Evolutionary conservation across 1,140 invertebrate species (phyloP).

Genomic region (Rhyzopertha dominica): DNA sequence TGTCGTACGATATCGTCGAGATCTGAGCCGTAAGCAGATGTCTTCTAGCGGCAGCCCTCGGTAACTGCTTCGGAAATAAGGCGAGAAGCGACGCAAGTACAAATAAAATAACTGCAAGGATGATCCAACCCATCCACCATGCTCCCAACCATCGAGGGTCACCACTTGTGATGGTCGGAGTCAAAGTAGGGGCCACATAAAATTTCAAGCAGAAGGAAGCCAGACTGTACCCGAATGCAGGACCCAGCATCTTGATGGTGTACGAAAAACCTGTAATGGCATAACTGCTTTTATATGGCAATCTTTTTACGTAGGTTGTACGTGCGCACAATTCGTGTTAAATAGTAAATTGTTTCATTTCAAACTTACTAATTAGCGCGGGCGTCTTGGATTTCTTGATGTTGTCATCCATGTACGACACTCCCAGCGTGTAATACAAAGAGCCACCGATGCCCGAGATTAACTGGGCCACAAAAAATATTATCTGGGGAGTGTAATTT

Average conservation of each 20-base stretch:
- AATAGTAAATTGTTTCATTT: too few species aligned
- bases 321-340: too few species aligned
- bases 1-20: slow-evolving; percentile 27
- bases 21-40: slow-evolving; percentile 46
- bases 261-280: slow-evolving; percentile 56
- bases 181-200: slow-evolving; percentile 64
- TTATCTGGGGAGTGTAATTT: slow-evolving; percentile 54
- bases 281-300: too few species aligned
- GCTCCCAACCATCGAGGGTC: slow-evolving; percentile 73
- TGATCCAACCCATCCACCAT: slow-evolving; percentile 76
- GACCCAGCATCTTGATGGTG: slow-evolving; percentile 65
- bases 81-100: slow-evolving; percentile 58
- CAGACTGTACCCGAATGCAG: slow-evolving; percentile 64
- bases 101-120: slow-evolving; percentile 60
- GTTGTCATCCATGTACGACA: slow-evolving; percentile 69
- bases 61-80: slow-evolving; percentile 61
- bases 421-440: slow-evolving; percentile 60
- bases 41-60: slow-evolving; percentile 54
- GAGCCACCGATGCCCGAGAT: slow-evolving; percentile 63
- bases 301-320: too few species aligned
- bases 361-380: slow-evolving; percentile 57
- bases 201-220: slow-evolving; percentile 64
- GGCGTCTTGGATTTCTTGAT: slow-evolving; percentile 66
- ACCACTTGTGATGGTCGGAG: slow-evolving; percentile 60
- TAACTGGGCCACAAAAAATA: slow-evolving; percentile 61